Percentiles rank a stretch among this genome's conserved stretches.
phyloP scores from a whole-genome alignment of 2,113 vertebrate species.

The Proteles cristata region DNA sequence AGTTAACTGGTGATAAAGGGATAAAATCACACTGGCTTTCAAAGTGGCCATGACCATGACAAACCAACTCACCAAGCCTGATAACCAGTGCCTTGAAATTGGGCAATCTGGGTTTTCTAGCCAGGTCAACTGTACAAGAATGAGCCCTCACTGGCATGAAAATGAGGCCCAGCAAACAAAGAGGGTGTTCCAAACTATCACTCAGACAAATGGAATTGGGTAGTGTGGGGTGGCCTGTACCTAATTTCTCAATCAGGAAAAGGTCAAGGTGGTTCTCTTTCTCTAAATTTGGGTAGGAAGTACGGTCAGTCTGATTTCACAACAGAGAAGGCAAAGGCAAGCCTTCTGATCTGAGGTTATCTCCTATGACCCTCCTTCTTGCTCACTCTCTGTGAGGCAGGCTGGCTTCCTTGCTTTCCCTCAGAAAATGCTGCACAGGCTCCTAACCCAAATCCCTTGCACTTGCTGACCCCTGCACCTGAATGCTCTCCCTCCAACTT shows the following conservation, averaged over 20 bases:
- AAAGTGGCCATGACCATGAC: not conserved
- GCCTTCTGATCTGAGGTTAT: not conserved
- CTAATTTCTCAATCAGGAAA: not conserved
- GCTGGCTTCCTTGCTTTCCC: not conserved
- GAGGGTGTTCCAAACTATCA: not conserved
- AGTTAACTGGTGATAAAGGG: not conserved
- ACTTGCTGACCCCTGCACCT: not conserved
- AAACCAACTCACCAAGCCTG: not conserved
- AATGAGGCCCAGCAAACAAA: not conserved
- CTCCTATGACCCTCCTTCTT: too few species aligned
- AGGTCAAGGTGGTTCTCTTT: not conserved
- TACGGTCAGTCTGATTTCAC: not conserved
- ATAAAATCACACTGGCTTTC: not conserved
- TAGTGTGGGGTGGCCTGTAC: not conserved
- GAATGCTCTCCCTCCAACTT: not conserved
- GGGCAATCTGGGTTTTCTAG: not conserved
- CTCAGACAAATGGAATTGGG: too few species aligned
- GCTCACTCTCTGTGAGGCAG: rapidly evolving
- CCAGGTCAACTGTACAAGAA: not conserved
- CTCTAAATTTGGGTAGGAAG: not conserved
- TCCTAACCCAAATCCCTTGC: not conserved
- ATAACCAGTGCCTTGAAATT: not conserved
- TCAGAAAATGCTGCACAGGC: rapidly evolving
- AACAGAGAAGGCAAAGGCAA: not conserved
- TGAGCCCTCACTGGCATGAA: not conserved